Base-by-base conservation (phyloP, 2,797 vertebrate species). In the Triplophysa yarkandensis region DNA sequence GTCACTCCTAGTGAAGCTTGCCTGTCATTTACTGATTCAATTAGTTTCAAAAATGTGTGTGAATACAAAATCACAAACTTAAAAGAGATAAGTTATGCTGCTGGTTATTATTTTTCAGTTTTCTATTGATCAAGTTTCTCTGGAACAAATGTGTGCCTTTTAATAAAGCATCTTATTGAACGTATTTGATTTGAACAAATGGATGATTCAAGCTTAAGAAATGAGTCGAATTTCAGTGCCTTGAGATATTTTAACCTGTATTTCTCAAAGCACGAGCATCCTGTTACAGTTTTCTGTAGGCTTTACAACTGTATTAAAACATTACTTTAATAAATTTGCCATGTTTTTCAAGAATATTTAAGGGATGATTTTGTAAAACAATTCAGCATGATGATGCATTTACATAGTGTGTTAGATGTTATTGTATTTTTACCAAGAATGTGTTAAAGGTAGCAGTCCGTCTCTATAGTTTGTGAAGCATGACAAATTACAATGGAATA, bases 121-220 rank as follows among this genome's bases (percentile, higher is more conserved):
- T 57, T 61, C 68, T 82, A 79, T 6, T 68, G 87, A 89, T 88
- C 81, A 84, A 87, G 84, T 68, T 14, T 68, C 43, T 81, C 84
- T 77, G 60, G 79, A 85, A 79, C 81, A 85, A 81, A 88, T 86
- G 81, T 87, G 91, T 92, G 91, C 91, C 91, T 92, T 30, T 87
- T 82, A 68, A 82, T 84, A 73, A 77, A 74, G 55, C 65, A 77
- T 64, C 21, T 11, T 28, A 50, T 68, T 77, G 76, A 76, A 77
- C 77, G 74, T 82, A 67, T 70, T 72, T 77, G 34, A 30, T 68
- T 63, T 54, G 27, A 82, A 66, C 65, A 73, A 69, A 72, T 66
- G 65, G 54, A 52, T 36, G 41, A 68, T 41, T 74, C 58, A 43
- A 71, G 27, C 48, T 66, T 70, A 25, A 34, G 34, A 68, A 77